A percentile compares a stretch with the other conserved stretches of the same genome.
These are phyloP conservation scores for Lathamus discolor DNA, from an alignment of 2,113 vertebrate species.

Conservation along the genomic window DNA sequence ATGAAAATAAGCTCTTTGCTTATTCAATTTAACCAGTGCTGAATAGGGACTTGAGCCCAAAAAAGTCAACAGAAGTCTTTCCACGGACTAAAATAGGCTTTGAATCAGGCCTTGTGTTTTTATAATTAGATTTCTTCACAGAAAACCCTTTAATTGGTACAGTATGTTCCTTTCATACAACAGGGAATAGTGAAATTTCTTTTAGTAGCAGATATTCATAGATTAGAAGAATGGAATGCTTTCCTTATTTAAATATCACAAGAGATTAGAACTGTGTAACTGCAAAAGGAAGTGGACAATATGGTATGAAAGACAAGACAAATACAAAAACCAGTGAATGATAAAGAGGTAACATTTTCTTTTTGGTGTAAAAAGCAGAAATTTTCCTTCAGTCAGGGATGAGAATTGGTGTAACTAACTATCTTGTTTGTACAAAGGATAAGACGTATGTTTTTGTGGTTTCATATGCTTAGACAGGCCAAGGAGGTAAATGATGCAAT, in stretches of 20 bases:
- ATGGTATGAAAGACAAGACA: not conserved
- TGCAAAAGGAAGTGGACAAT: not conserved
- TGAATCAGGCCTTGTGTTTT: constrained; percentile 48
- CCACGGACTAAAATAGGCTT: constrained; percentile 6
- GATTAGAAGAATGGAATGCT: not conserved
- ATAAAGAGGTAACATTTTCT: not conserved
- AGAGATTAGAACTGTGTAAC: not conserved
- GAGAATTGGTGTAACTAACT: not conserved
- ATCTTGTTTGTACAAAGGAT: not conserved
- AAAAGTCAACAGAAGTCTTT: constrained; percentile 16
- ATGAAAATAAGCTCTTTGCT: not conserved
- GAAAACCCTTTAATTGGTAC: constrained; percentile 40
- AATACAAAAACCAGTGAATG: not conserved
- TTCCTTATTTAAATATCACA: not conserved
- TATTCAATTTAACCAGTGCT: constrained; percentile 7
- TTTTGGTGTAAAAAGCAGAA: not conserved
- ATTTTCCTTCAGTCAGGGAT: not conserved
- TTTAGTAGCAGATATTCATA: constrained; percentile 1
- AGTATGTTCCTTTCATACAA: not conserved
- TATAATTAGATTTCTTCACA: constrained; percentile 53
- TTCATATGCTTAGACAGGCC: not conserved
- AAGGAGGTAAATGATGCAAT: not conserved
- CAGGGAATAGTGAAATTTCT: not conserved
- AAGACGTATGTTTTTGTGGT: not conserved
- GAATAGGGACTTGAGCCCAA: not conserved